Conservation (phyloP, 1,140 invertebrate genomes). For the Anoplolepis gracilipes region DNA sequence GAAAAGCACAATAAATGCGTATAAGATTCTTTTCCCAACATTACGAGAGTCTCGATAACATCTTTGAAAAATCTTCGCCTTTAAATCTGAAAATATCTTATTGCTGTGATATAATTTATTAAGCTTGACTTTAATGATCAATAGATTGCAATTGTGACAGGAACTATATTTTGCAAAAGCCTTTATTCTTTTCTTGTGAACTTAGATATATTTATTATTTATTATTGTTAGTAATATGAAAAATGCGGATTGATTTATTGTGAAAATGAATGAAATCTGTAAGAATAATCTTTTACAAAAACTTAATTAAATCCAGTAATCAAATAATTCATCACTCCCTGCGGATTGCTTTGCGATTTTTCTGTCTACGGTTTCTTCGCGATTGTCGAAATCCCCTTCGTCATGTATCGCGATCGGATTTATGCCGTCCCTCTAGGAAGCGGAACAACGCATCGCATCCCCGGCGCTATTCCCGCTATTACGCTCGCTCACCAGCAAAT, state of each 20-base stretch:
- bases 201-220: no score
- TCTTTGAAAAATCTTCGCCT: neutral
- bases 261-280: neutral
- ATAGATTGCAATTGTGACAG: neutral
- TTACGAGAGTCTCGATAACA: neutral
- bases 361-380: neutral
- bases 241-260: neutral
- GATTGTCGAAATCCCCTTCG: neutral
- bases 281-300: neutral
- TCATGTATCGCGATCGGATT: conserved; percentile 34
- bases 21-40: neutral
- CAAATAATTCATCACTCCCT: conserved; percentile 9
- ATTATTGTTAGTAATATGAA: neutral
- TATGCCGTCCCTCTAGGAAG: conserved; percentile 25
- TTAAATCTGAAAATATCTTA: neutral
- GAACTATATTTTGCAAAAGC: no score
- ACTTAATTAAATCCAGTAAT: conserved; percentile 10
- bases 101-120: neutral
- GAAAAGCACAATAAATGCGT: neutral
- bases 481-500: conserved; percentile 59
- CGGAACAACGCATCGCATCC: conserved; percentile 26
- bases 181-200: no score
- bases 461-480: conserved; percentile 66
- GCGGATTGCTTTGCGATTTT: neutral
- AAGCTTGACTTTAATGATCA: neutral